Evolutionary conservation across 2,888 invertebrate species (phyloP).

Genomic region (Lutraria lutraria): DNA sequence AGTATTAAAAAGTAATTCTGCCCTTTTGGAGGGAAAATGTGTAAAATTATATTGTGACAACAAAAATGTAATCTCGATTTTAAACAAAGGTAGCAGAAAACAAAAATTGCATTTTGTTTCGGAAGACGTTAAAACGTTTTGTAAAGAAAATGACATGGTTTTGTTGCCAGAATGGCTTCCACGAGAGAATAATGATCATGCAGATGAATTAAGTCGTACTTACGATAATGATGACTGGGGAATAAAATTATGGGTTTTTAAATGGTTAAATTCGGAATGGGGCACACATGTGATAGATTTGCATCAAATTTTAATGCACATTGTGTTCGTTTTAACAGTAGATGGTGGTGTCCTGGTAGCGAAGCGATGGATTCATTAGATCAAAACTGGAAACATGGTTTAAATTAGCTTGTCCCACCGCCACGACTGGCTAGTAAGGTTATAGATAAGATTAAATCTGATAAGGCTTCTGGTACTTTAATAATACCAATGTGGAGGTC

Average conservation of each 20-base stretch:
- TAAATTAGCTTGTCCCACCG: constrained; percentile 64
- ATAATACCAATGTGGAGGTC: constrained; percentile 48
- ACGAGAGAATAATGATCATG: constrained; percentile 2
- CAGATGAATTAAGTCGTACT: constrained; percentile 61
- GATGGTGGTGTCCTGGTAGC: constrained; percentile 56
- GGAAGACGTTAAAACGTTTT: constrained; percentile 26
- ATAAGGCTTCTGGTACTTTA: constrained; percentile 43
- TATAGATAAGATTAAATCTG: constrained; percentile 47
- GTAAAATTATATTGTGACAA: constrained; percentile 36
- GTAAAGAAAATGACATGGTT: background rate
- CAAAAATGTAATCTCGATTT: constrained; percentile 41
- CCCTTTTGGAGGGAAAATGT: background rate
- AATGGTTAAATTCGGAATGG: constrained; percentile 51
- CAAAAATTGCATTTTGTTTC: constrained; percentile 37
- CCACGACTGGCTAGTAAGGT: constrained; percentile 44
- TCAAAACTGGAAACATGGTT: constrained; percentile 36
- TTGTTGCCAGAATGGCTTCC: constrained; percentile 9
- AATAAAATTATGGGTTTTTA: constrained; percentile 49
- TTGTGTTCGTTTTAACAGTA: constrained; percentile 61
- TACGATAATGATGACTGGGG: constrained; percentile 68
- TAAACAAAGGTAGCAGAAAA: constrained; percentile 43
- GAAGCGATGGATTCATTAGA: constrained; percentile 53
- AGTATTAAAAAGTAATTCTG: constrained; percentile 18
- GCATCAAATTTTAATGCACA: constrained; percentile 62
- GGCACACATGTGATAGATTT: constrained; percentile 60